A percentile compares a stretch with the other conserved stretches of the same genome.
Evolutionary conservation across 2,113 vertebrate species (phyloP).

Genomic region (Callaeas wilsoni): DNA sequence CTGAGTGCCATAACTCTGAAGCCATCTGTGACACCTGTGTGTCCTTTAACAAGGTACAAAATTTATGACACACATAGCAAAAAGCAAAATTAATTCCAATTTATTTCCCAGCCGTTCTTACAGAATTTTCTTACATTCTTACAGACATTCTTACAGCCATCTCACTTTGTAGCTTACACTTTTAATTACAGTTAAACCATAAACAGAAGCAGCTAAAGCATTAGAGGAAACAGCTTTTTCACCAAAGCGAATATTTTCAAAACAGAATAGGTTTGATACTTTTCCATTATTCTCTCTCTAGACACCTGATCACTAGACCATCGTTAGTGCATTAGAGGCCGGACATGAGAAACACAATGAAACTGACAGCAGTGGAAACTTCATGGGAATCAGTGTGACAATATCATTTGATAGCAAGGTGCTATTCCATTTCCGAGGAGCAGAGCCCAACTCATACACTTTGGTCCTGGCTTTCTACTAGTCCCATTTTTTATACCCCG

Average conservation of each 20-base stretch:
- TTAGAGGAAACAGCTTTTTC: not conserved
- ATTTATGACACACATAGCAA: not conserved
- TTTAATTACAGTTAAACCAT: not conserved
- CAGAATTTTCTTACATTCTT: not conserved
- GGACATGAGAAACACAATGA: not conserved
- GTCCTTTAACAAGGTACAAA: not conserved
- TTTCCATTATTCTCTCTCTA: not conserved
- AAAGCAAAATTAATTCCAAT: not conserved
- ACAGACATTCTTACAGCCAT: not conserved
- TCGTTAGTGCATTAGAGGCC: not conserved
- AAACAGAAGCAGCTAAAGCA: not conserved
- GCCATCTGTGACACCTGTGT: not conserved
- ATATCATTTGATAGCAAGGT: not conserved
- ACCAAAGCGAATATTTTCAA: not conserved
- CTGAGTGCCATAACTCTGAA: not conserved
- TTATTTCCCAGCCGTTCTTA: not conserved
- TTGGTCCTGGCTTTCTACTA: not conserved
- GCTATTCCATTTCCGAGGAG: not conserved
- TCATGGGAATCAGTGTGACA: not conserved
- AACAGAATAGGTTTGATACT: not conserved
- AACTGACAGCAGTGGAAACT: not conserved
- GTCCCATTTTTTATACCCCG: not conserved
- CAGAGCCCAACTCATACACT: not conserved
- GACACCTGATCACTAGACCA: not conserved
- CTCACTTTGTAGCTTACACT: not conserved